Conservation (phyloP, 2,888 invertebrate species). For the Loripinus fragilis region DNA sequence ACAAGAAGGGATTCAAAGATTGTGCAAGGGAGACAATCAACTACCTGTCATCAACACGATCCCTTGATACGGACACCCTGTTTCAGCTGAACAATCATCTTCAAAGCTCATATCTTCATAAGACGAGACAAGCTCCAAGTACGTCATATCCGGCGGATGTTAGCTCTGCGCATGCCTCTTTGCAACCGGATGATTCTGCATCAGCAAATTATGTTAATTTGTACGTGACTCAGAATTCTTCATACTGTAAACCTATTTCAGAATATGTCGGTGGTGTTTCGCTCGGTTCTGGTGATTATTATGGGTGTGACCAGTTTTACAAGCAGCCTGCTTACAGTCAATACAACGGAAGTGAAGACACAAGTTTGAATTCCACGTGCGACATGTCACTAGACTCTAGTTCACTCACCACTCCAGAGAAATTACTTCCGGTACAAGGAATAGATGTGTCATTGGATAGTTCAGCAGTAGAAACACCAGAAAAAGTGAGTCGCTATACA, state of each 20-base stretch:
- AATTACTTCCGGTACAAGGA: neutral
- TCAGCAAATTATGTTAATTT: neutral
- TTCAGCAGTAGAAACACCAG: neutral
- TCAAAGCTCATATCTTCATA: conserved; percentile 1
- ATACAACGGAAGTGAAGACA: neutral
- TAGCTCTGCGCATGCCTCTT: neutral
- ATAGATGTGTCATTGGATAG: neutral
- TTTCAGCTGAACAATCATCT: conserved; percentile 32
- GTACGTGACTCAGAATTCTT: neutral
- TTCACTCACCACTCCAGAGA: neutral
- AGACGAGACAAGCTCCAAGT: neutral
- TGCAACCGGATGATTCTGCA: neutral
- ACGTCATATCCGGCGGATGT: neutral
- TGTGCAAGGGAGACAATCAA: conserved; percentile 28
- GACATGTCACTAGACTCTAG: conserved; percentile 9
- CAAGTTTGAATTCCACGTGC: neutral
- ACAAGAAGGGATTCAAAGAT: conserved; percentile 34
- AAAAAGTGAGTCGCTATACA: neutral
- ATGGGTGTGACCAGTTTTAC: neutral
- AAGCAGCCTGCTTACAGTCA: neutral
- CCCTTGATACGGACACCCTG: conserved; percentile 1
- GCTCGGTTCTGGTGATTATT: neutral
- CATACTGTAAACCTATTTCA: neutral
- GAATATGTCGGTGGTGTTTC: neutral
- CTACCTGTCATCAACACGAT: conserved; percentile 14